Evolutionary conservation across 2,113 vertebrate genomes (phyloP).

Genomic region (Arothron firmamentum): DNA sequence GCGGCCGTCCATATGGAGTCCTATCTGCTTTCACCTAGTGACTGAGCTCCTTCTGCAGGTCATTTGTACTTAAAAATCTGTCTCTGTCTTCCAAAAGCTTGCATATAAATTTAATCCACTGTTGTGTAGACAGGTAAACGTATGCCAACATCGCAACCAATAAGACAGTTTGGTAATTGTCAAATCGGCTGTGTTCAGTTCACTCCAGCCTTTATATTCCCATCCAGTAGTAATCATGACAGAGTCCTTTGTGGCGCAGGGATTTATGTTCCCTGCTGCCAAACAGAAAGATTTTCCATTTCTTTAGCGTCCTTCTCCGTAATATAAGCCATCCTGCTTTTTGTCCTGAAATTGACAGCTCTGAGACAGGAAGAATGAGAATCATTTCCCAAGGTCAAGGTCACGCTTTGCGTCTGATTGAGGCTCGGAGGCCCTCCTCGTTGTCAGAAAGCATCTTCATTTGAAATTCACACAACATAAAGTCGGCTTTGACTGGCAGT

Average conservation of each 20-base stretch:
- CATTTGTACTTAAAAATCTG: slow-evolving; percentile 13
- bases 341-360: slow-evolving; percentile 43
- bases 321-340: slow-evolving; percentile 29
- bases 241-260: not conserved
- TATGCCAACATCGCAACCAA: slow-evolving; percentile 12
- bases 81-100: not conserved
- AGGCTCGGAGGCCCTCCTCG: slow-evolving; percentile 29
- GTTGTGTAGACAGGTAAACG: too few relatives aligned
- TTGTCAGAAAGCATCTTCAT: slow-evolving; percentile 44
- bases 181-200: slow-evolving; percentile 32
- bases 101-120: too few relatives aligned
- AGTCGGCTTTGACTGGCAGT: slow-evolving; percentile 53
- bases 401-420: slow-evolving; percentile 36
- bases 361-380: slow-evolving; percentile 41
- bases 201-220: slow-evolving; percentile 23
- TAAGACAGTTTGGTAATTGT: slow-evolving; percentile 17
- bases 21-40: slow-evolving; percentile 52
- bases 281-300: slow-evolving; percentile 34
- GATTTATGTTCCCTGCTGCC: slow-evolving; percentile 25
- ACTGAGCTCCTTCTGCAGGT: slow-evolving; percentile 31
- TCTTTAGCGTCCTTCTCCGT: slow-evolving; percentile 10
- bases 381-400: slow-evolving; percentile 54
- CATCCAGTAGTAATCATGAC: slow-evolving; percentile 16
- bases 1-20: slow-evolving; percentile 40
- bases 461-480: slow-evolving; percentile 51